Base-by-base conservation (phyloP, 2,797 vertebrate genomes). In the Molothrus ater region DNA sequence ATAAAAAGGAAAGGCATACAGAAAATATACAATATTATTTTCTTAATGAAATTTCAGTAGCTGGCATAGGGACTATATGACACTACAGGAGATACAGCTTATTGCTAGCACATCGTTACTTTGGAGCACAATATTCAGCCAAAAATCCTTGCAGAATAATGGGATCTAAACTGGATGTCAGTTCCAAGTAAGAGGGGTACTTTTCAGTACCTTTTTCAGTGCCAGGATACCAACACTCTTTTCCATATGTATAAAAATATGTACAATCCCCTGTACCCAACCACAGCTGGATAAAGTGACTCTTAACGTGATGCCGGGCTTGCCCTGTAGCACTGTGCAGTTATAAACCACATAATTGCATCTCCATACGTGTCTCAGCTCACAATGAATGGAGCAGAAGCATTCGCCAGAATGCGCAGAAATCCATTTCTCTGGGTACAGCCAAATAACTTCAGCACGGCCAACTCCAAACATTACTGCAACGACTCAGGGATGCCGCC, bases 341-440 rank as follows among this genome's bases (percentile, higher is more conserved):
- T n/a, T 38, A 28, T 7, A 66, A 80, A 56, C 69, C 81, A 53
- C 78, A 0, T 60, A 89, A 78, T 4, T 40, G 57, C 79, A 72
- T 31, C 63, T 78, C 81, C 91, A 13, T 5, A 24, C 31, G 72
- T 6, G 29, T 13, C 38, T 25, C 40, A 32, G 2, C 76, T 47
- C 65, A 13, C 78, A 73, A 56, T 34, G 83, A 91, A 61, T 6
- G 64, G 86, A 60, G 50, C 80, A 40, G 68, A 32, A 4, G 68
- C 53, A 7, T 5, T 34, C 76, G 1, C 29, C 1, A n/a, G 63
- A 64, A 80, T 0, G 42, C 2, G 29, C 0, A 25, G 38, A 18
- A 65, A 10, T 31, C 15, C 47, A 6, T 5, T 17, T 20, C 80
- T 50, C 51, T 1, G 50, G 17, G 19, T 4, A 22, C 32, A 61